Base-by-base conservation (phyloP, 1,140 invertebrate species). In the Pseudoatta argentina region DNA sequence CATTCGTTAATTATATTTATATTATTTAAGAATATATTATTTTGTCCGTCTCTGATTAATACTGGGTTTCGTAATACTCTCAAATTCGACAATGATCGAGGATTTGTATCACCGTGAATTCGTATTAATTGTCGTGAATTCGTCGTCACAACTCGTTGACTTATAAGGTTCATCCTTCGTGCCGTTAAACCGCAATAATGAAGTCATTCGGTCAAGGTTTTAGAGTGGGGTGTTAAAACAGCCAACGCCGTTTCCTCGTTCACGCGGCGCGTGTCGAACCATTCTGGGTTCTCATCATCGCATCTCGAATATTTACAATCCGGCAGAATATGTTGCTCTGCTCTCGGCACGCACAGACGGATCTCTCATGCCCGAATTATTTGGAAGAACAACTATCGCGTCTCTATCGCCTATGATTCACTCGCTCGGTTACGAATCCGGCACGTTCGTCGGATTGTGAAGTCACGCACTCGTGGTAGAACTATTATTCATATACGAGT, bases 141-240 rank as follows among this genome's bases (percentile, higher is more conserved):
- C 86, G 79, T 78, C 86, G 88, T 76, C 87, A 82, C 69, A 86
- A 51, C 66, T 86, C 61, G 55, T 66, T 48, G 59, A 87, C 90
- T 76, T 91, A 91, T 89, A 91, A 86, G 91, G 86, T 66, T 48
- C 75, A 92, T 88, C 89, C 89, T 90, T 92, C 88, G 85, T 72
- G 86, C 67, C 48, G 77, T 90, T 90, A 87, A 92, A 89, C 85
- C 87, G 66, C 87, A 78, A 90, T 91, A 92, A 91, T 88, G 82
- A 89, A 90, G 78, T 91, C 87, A 91, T 88, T 92, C 86, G 89
- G 89, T 91, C 92, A 92, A 93, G 92, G 92, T 92, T 93, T 87
- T 69, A 59, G 34, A 55, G 79, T 34, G 66, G 51, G 18, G 76
- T 90, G 86, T 64, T 72, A 51, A 55, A 51, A 16, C 73, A 44